These are phyloP conservation scores for Macrophya alboannulata DNA, from an alignment of 2,888 invertebrate genomes.

Conservation along the genomic window DNA sequence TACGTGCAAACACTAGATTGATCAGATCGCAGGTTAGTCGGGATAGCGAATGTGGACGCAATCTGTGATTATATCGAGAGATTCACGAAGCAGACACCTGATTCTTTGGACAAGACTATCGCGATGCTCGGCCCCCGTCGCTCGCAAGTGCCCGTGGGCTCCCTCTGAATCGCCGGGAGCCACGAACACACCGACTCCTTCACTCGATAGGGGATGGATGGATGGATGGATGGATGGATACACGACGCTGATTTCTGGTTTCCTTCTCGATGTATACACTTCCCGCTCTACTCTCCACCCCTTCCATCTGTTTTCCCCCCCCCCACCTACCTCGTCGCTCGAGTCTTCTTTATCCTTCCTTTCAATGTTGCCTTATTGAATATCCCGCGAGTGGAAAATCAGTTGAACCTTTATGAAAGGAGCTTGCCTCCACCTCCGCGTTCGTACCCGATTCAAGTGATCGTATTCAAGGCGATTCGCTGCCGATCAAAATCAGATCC, in stretches of 20 bases:
- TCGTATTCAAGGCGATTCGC: slow-evolving; percentile 73
- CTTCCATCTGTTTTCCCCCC: slow-evolving; percentile 55
- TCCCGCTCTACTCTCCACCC: slow-evolving; percentile 59
- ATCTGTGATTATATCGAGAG: background rate
- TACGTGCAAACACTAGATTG: background rate
- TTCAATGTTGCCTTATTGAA: slow-evolving; percentile 78
- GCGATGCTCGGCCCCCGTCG: slow-evolving; percentile 61
- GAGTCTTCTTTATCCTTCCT: slow-evolving; percentile 73
- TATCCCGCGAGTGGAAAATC: slow-evolving; percentile 78
- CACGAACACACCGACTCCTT: slow-evolving; percentile 60
- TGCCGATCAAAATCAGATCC: slow-evolving; percentile 75
- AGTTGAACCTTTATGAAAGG: slow-evolving; percentile 74
- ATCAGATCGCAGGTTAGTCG: background rate
- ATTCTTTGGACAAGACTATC: slow-evolving; percentile 70
- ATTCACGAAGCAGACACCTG: slow-evolving; percentile 48
- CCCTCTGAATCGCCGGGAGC: slow-evolving; percentile 66
- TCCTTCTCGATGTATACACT: slow-evolving; percentile 62
- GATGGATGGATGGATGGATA: slow-evolving; percentile 62
- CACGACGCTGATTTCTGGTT: slow-evolving; percentile 67
- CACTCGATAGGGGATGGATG: slow-evolving; percentile 69
- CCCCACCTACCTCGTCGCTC: slow-evolving; percentile 64
- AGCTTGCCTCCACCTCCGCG: slow-evolving; percentile 63
- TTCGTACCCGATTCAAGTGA: slow-evolving; percentile 69
- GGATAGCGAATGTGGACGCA: slow-evolving; percentile 5
- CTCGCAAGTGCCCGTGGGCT: slow-evolving; percentile 67